Evolutionary conservation across 2,888 invertebrate genomes (phyloP), one percentile per base, ranked within the genome.

Genomic region (Himalopsyche anomala): DNA sequence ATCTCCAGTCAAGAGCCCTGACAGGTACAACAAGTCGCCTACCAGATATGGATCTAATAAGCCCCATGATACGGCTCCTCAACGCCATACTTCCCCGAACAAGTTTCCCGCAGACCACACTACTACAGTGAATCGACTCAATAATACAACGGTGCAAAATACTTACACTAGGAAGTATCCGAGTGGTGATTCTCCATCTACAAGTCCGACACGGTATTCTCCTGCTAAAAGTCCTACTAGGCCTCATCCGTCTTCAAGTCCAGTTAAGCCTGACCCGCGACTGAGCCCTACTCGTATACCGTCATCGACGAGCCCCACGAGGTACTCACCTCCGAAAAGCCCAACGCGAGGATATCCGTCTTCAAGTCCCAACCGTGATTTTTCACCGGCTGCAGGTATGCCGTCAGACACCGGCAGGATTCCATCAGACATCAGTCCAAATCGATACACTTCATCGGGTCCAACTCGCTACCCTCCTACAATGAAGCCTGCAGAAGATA

Each of bases 231-330:
- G 86, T 54, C 81, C 81, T 28, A 51, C 42, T 5, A 81, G 51
- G 54, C 40, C 54, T 45, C 54, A 36, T 17, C 81, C 40, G 5
- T n/a, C 28, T 42, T 15, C 81, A 9, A 19, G 42, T 42, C 45
- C 51, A 8, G 36, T n/a, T 15, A 79, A 40, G 11, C n/a, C 28
- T 69, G 55, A 94, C 80, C 94, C 94, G 19, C 92, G 93, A 19
- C 91, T 92, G 5, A 94, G 93, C 88, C 94, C 94, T 2, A 92
- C 93, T 4, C 91, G 93, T 82, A 92, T 91, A 89, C 91, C 91
- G 40, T 92, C 91, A 89, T 87, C 88, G n/a, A 62, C 79, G 36
- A 87, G 86, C 80, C 83, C 84, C 80, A 84, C 85, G 28, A 81
- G 85, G 42, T 74, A 85, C 38, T 81, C 81, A 19, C 45, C 84